Percentiles rank a stretch among this genome's conserved stretches.
These are phyloP conservation scores for Drosophila pallidifrons DNA, from an alignment of 1,140 invertebrate genomes.

Conservation along the genomic window DNA sequence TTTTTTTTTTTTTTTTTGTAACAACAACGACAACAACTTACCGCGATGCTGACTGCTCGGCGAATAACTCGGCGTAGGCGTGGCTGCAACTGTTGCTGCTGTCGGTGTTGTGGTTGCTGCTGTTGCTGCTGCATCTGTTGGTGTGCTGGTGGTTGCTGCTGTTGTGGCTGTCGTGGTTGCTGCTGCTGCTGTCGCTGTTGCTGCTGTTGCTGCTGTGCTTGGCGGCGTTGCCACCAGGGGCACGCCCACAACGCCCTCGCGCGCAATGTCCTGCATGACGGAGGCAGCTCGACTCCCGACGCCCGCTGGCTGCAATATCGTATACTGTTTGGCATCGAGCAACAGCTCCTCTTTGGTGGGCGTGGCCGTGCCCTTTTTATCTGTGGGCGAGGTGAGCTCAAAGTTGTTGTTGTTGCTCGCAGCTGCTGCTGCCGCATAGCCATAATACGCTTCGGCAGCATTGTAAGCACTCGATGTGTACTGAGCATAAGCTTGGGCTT, in stretches of 20 bases:
- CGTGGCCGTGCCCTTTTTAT: constrained; percentile 24
- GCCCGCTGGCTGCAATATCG: constrained; percentile 92
- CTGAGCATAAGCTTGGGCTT: constrained; percentile 53
- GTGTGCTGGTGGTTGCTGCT: constrained; percentile 49
- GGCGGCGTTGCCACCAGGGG: constrained; percentile 87
- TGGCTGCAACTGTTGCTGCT: constrained; percentile 50
- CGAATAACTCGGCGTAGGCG: constrained; percentile 87
- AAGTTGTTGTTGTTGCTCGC: constrained; percentile 47
- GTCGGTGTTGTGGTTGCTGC: constrained; percentile 42
- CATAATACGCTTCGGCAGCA: constrained; percentile 67
- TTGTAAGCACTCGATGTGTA: constrained; percentile 60
- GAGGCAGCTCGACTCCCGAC: constrained; percentile 91
- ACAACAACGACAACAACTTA: constrained; percentile 85
- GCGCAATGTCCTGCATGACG: constrained; percentile 90
- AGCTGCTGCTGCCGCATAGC: constrained; percentile 65
- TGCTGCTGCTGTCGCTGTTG: neutral
- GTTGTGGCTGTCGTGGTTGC: constrained; percentile 54
- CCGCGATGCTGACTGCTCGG: constrained; percentile 91
- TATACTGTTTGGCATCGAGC: constrained; percentile 90
- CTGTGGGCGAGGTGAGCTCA: constrained; percentile 53
- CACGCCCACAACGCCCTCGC: constrained; percentile 88
- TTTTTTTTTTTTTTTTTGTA: constrained; percentile 36
- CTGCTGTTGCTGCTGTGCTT: constrained; percentile 34
- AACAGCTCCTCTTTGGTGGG: constrained; percentile 26
- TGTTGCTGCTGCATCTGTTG: constrained; percentile 85